These are phyloP conservation scores for Fulmarus glacialis DNA, from an alignment of 2,113 vertebrate genomes.

Conservation along the genomic window DNA sequence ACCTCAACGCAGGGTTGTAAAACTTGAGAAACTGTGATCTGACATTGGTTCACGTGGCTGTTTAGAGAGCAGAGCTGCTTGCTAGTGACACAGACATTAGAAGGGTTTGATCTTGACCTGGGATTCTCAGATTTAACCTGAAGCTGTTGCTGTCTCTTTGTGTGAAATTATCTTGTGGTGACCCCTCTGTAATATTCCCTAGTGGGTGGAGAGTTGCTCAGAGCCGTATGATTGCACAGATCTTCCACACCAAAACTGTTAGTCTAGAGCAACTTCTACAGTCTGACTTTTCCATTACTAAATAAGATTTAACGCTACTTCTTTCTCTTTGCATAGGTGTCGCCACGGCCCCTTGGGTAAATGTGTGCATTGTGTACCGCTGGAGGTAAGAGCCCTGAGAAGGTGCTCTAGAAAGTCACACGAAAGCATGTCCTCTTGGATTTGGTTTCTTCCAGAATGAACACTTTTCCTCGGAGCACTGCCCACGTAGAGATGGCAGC, in stretches of 20 bases:
- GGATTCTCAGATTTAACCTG: not conserved
- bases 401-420: not conserved
- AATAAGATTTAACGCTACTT: not conserved
- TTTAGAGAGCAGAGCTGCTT: not conserved
- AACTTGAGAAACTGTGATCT: not conserved
- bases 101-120: not conserved
- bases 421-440: not conserved
- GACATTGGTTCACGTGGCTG: not conserved
- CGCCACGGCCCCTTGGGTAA: slow-evolving; percentile 93
- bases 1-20: not conserved
- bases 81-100: rapidly evolving
- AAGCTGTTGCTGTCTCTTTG: not conserved
- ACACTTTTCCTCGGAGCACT: not conserved
- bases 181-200: not conserved
- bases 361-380: slow-evolving; percentile 95
- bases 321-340: slow-evolving; percentile 79
- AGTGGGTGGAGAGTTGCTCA: not conserved
- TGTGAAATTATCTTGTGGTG: not conserved
- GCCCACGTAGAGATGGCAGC: not conserved
- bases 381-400: slow-evolving; percentile 86
- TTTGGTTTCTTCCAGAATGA: not conserved
- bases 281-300: not conserved
- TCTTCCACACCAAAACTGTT: not conserved
- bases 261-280: not conserved
- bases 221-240: rapidly evolving